Percentiles rank a stretch among this genome's conserved stretches.
Conservation (phyloP, 2,797 vertebrate species). For the Synaphobranchus kaupii region DNA sequence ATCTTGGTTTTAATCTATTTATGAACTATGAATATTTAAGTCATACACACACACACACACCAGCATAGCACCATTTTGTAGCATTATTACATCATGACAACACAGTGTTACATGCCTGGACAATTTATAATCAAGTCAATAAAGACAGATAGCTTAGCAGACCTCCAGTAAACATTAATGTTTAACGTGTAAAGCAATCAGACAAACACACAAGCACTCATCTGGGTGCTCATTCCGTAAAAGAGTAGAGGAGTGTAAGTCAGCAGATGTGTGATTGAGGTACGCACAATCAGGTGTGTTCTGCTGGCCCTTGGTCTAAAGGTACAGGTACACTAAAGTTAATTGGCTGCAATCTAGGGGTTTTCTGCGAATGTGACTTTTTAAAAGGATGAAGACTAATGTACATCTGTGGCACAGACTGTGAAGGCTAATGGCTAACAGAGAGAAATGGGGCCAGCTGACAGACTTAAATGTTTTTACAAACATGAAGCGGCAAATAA, state of each 20-base stretch:
- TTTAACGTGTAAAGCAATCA: background rate
- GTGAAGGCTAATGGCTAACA: background rate
- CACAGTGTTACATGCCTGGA: background rate
- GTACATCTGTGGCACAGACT: background rate
- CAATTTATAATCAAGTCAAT: constrained; percentile 2
- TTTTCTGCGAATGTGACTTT: background rate
- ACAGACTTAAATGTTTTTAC: background rate
- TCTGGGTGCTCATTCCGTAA: background rate
- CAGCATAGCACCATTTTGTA: background rate
- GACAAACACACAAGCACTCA: background rate
- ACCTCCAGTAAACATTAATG: background rate
- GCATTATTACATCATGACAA: background rate
- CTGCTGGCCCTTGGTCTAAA: no score
- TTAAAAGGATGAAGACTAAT: background rate
- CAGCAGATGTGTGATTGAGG: background rate
- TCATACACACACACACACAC: background rate
- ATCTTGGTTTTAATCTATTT: constrained; percentile 3
- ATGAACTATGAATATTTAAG: background rate
- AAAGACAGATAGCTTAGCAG: background rate
- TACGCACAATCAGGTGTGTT: background rate
- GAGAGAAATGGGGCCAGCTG: background rate
- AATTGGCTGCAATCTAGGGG: background rate
- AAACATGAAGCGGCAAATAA: background rate
- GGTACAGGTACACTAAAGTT: background rate
- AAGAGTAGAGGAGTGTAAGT: background rate